These are phyloP conservation scores for Onthophagus taurus DNA, from an alignment of 1,140 invertebrate species.

Conservation along the genomic window DNA sequence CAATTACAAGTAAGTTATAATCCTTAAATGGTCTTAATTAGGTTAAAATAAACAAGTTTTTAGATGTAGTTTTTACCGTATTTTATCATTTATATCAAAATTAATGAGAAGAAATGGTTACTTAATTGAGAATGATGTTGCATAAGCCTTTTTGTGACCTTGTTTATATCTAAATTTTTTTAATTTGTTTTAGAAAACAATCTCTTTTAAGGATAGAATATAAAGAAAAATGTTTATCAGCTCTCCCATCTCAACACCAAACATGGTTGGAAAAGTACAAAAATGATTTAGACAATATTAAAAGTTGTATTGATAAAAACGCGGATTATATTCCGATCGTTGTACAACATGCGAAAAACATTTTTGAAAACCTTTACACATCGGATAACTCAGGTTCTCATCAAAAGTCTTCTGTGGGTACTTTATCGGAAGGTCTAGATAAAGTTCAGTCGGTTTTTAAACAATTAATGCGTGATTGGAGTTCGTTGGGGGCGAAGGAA, in stretches of 20 bases:
- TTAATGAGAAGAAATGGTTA: conserved; percentile 30
- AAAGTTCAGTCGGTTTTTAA: conserved; percentile 90
- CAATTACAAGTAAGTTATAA: conserved; percentile 64
- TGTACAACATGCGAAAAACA: conserved; percentile 66
- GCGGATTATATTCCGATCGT: conserved; percentile 75
- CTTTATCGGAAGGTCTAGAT: conserved; percentile 52
- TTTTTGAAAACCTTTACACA: conserved; percentile 68
- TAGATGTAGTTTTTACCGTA: too few relatives aligned
- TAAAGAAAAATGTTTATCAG: conserved; percentile 63
- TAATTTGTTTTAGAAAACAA: conserved; percentile 42
- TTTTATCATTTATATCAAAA: conserved; percentile 31
- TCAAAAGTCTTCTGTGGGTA: conserved; percentile 30
- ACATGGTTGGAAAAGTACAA: conserved; percentile 64
- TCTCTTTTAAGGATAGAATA: conserved; percentile 55
- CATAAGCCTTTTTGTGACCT: background rate
- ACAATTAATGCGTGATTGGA: conserved; percentile 95
- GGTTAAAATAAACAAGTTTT: too few relatives aligned
- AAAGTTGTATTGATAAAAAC: conserved; percentile 75
- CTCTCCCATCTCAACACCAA: conserved; percentile 67
- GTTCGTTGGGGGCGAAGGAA: conserved; percentile 69
- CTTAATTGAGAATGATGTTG: background rate
- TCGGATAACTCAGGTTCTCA: conserved; percentile 29
- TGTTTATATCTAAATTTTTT: conserved; percentile 16
- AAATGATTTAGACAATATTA: conserved; percentile 63
- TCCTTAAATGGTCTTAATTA: conserved; percentile 18